Base-by-base conservation (phyloP, 2,113 vertebrate species). In the Vimba vimba region DNA sequence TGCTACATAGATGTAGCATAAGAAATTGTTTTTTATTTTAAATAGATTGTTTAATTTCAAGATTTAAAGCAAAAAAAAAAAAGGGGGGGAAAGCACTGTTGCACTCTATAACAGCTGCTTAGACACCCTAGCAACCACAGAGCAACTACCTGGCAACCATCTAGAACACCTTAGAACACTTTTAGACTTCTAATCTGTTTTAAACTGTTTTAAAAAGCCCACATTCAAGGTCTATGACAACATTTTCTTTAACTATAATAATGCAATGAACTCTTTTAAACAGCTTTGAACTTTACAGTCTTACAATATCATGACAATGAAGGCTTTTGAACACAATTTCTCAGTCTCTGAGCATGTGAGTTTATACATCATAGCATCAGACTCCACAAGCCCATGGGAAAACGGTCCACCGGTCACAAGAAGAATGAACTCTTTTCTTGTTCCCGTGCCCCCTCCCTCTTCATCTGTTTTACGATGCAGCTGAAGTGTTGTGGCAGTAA, bases 401-500 rank as follows among this genome's bases (percentile, higher is more conserved):
- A 73, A 3, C 23, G 7, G 4, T 15, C 39, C 39, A 45, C 39
- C 71, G 11, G 13, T 85, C 43, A 60, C 1, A 79, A 76, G 69
- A 73, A 66, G 69, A 85, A 57, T 88, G 1, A 6, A 60, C 47
- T 27, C 33, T 77, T 71, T 81, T 23, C 27, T 21, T 50, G 2
- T 59, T 17, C 6, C 84, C 4, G 84, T 4, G 47, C 73, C 11
- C 62, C 64, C 64, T 8, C 66, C 9, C 79, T 55, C 50, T 82
- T 15, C 6, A 45, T 47, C 36, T 76, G 36, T 79, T 79, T 27
- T 71, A 23, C 36, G 83, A 19, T 50, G 50, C 87, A 99, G 98
- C 97, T 99, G 89, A 97, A 95, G 85, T 99, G 97, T 89, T 99
- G 98, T 33, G 97, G 97, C 68, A 99, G 97, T 93, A 95, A 97